Evolutionary conservation across 2,797 vertebrate species (phyloP), one percentile per base, ranked within the genome.

Genomic region (Centropyge bicolor): DNA sequence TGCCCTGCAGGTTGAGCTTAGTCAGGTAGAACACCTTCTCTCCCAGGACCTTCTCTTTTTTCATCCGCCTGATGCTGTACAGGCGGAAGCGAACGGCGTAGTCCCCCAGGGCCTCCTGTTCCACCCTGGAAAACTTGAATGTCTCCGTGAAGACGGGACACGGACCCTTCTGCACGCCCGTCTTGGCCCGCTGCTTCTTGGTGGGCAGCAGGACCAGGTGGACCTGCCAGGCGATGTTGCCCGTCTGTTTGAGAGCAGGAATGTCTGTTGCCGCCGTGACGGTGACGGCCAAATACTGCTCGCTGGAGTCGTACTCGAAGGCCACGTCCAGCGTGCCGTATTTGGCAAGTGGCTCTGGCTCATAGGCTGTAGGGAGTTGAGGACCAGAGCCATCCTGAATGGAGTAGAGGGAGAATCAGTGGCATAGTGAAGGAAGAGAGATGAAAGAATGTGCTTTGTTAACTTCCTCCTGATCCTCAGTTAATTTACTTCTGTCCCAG

Each of bases 21-120:
- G 98, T 99, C 93, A 99, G 95, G 93, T 98, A 97, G 94, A 99
- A 98, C 83, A 99, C 95, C 94, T 99, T 99, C 95, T 99, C 98
- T 62, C 98, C 98, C 75, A 99, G 95, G 91, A 99, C 96, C 93
- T 97, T 98, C 93, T 99, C 98, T 38, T 98, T 99, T 83, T 98
- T 98, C 97, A 98, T 96, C 70, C 97, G 96, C 36, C 97, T 95
- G 78, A 98, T 94, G 66, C 98, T 98, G 93, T 99, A 99, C 31
- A 99, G 96, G 88, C 98, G 96, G 86, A 99, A 99, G 41, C 98
- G 97, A 73, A 99, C 97, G 0, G 98, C 98, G 10, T 98, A 98
- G 93, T 98, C 97, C 81, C 96, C 96, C 86, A 99, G 96, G 88
- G 97, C 96, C 68, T 99, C 98, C 46, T 97, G 97, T 81, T 99